Evolutionary conservation across 2,113 vertebrate species (phyloP), one percentile per base, ranked within the genome.

Genomic region (Cynoglossus semilaevis): DNA sequence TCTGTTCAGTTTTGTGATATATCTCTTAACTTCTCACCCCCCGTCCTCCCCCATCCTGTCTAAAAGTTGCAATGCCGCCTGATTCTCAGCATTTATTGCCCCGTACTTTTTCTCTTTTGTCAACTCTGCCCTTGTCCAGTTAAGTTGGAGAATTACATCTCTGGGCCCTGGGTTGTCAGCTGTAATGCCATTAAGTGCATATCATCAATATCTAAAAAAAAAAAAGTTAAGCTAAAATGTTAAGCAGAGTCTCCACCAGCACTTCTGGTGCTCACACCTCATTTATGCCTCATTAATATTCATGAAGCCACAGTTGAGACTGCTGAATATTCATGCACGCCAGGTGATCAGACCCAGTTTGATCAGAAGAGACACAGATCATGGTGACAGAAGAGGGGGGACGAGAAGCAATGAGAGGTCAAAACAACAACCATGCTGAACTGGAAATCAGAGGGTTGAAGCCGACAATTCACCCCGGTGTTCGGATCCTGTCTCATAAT

Each of bases 251-350:
- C 68, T 65, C 45, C 70, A 53, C 54, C 51, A 60, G 60, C 65
- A 67, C 50, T 45, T 70, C 57, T 22, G 29, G 8, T 43, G 19
- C 50, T 68, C 13, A 3, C 59, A 61, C 51, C 78, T 82, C 63
- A 85, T 72, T 74, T 71, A 49, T 57, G 38, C 16, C 53, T 73
- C 55, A 74, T 90, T 65, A 78, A 86, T 87, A 88, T 85, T 70
- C 74, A 84, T 80, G 19, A 68, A 22, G 47, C 62, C 61, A 46
- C 67, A 80, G 80, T 79, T 76, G 72, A 67, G 43, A 15, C 37
- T 46, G 51, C 61, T 85, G 62, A 85, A 88, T 86, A 85, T 84
- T 81, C 70, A 79, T 76, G 56, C 9, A 2, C 54, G 56, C 72
- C 67, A 76, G 73, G 50, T 74, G 63, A 79, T 76, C 70, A 79